These are phyloP conservation scores for Cephus runcator DNA, from an alignment of 2,888 invertebrate species.

Conservation along the genomic window DNA sequence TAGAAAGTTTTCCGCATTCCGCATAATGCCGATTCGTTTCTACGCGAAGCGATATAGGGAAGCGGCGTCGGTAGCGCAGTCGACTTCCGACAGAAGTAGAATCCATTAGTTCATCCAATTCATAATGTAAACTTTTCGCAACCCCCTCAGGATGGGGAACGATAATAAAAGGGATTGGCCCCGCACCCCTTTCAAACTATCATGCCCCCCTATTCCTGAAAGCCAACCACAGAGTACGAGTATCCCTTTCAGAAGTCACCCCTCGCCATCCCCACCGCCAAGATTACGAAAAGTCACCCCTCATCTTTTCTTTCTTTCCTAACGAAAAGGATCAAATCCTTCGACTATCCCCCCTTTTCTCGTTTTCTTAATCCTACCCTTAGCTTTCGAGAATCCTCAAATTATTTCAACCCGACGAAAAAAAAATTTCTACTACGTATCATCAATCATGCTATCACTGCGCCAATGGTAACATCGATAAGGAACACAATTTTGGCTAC, in stretches of 20 bases:
- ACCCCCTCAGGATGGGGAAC: background rate
- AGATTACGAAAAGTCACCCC: too few species aligned
- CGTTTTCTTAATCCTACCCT: too few species aligned
- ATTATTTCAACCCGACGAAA: too few species aligned
- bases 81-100: background rate
- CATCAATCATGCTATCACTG: background rate
- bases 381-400: too few species aligned
- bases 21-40: background rate
- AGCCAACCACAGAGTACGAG: too few species aligned
- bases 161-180: background rate
- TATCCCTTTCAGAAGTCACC: too few species aligned
- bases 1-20: background rate
- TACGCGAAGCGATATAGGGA: background rate
- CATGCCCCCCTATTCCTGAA: too few species aligned
- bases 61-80: background rate
- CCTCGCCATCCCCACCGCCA: too few species aligned
- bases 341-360: too few species aligned
- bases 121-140: background rate
- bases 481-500: constrained; percentile 9
- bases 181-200: background rate
- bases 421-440: too few species aligned
- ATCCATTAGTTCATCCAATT: background rate
- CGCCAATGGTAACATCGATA: background rate
- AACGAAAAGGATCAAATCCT: too few species aligned
- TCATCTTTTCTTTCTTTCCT: too few species aligned